Evolutionary conservation across 2,113 vertebrate species (phyloP).

Genomic region (Poeciliopsis prolifica): DNA sequence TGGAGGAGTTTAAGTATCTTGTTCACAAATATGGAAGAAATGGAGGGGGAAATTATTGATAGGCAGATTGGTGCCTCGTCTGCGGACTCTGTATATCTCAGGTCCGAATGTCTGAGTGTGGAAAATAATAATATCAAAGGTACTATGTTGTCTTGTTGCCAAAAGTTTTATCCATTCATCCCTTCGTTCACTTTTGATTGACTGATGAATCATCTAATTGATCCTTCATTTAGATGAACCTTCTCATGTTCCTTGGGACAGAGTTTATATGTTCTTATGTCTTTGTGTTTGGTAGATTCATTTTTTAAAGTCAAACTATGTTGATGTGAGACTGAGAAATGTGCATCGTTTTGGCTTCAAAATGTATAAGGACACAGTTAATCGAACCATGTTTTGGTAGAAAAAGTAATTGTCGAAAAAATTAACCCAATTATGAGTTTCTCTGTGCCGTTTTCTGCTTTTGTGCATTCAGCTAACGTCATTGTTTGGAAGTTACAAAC

Average conservation of each 20-base stretch:
- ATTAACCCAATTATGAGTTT: not conserved
- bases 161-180: not conserved
- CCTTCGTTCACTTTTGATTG: not conserved
- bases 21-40: too few species aligned
- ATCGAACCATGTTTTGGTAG: not conserved
- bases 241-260: not conserved
- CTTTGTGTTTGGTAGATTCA: not conserved
- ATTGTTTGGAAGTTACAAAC: too few species aligned
- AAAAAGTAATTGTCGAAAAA: not conserved
- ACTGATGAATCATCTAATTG: not conserved
- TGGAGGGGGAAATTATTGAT: not conserved
- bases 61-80: not conserved
- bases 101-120: not conserved
- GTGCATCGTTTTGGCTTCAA: not conserved
- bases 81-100: not conserved
- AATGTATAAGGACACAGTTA: not conserved
- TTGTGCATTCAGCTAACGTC: too few species aligned
- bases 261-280: not conserved
- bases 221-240: not conserved
- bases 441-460: not conserved
- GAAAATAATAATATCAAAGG: not conserved
- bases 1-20: too few species aligned
- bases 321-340: not conserved
- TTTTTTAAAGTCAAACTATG: too few species aligned
- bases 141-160: too few species aligned